Evolutionary conservation across 2,113 vertebrate species (phyloP).

Genomic region (Misgurnus mizolepis): DNA sequence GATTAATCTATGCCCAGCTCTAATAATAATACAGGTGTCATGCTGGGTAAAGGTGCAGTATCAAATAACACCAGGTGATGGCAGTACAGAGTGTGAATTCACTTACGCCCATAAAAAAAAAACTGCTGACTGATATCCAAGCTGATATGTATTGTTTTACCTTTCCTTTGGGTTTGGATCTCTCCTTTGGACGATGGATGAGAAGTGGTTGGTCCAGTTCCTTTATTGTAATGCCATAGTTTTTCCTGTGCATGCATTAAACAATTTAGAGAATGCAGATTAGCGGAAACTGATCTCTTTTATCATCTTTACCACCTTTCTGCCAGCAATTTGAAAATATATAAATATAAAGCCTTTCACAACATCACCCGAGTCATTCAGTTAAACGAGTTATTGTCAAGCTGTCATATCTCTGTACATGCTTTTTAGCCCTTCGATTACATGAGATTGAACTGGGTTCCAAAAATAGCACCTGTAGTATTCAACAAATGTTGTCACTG

Average conservation of each 20-base stretch:
- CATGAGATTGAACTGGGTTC: not conserved
- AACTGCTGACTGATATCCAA: not conserved
- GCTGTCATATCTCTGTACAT: not conserved
- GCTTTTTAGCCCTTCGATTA: not conserved
- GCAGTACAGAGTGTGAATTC: slow-evolving; percentile 44
- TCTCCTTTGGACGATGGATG: no score
- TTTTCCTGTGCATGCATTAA: no score
- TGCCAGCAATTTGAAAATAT: not conserved
- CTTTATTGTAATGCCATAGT: no score
- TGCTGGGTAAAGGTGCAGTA: not conserved
- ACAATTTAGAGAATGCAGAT: no score
- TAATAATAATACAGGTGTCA: no score
- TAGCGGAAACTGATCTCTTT: no score
- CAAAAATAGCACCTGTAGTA: slow-evolving; percentile 83
- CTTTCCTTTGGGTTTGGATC: no score
- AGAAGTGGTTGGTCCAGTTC: no score
- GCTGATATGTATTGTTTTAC: no score
- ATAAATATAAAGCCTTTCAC: not conserved
- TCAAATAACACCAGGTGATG: slow-evolving; percentile 48
- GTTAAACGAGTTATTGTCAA: not conserved
- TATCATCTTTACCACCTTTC: no score
- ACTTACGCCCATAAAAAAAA: no score
- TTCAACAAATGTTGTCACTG: slow-evolving; percentile 81
- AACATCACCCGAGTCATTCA: not conserved
- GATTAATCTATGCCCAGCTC: no score